These are phyloP conservation scores for Tridacna crocea DNA, from an alignment of 2,888 invertebrate genomes.

Conservation along the genomic window DNA sequence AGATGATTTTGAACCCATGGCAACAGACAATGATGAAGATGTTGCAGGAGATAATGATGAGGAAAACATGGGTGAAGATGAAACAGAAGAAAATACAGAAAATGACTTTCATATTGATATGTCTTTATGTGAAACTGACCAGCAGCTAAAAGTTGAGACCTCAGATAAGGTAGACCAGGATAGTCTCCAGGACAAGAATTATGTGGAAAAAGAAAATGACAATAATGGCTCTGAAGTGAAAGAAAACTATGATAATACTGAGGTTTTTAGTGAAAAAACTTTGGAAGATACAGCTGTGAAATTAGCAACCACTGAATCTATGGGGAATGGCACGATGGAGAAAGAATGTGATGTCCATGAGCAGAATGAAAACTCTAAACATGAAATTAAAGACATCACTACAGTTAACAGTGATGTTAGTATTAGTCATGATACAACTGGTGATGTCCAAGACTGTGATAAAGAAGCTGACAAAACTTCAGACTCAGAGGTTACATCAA, in stretches of 20 bases:
- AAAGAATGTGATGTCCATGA: not conserved
- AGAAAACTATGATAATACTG: not conserved
- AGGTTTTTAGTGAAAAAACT: not conserved
- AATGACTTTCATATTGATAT: not conserved
- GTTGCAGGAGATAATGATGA: not conserved
- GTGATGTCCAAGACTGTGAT: slow-evolving; percentile 13
- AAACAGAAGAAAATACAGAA: not conserved
- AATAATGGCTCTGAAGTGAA: not conserved
- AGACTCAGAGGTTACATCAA: not conserved
- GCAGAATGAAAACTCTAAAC: not conserved
- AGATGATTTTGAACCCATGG: slow-evolving; percentile 64
- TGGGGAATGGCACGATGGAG: not conserved
- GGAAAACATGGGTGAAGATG: not conserved
- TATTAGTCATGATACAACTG: not conserved
- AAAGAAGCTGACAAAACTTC: not conserved
- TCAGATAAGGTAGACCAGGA: not conserved
- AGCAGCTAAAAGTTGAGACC: not conserved
- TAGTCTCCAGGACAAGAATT: not conserved
- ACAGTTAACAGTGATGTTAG: not conserved
- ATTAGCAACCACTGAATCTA: not conserved
- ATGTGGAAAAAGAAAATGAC: not conserved
- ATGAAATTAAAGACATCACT: not conserved
- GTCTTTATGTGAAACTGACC: not conserved
- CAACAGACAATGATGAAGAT: not conserved
- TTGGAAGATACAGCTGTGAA: not conserved